Evolutionary conservation across 2,797 vertebrate genomes (phyloP).

Genomic region (Aplochiton taeniatus): DNA sequence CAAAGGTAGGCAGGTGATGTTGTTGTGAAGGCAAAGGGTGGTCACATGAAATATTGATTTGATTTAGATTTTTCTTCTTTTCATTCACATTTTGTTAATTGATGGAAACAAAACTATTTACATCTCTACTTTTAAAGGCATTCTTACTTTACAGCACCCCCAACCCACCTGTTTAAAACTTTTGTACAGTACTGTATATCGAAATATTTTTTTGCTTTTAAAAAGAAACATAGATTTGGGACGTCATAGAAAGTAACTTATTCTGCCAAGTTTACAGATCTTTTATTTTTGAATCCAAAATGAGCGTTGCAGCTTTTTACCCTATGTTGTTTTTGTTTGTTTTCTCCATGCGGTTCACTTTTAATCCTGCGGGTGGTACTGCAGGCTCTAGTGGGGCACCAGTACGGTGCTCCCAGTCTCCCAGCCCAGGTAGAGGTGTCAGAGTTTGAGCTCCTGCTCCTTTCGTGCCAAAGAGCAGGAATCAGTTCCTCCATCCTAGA

Average conservation of each 20-base stretch:
- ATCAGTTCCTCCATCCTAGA: constrained; percentile 66
- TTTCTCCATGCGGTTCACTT: constrained; percentile 20
- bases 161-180: no score
- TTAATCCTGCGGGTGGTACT: constrained; percentile 49
- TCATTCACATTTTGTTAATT: no score
- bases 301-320: constrained; percentile 50
- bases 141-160: no score
- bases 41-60: no score
- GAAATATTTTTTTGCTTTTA: background rate
- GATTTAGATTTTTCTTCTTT: no score
- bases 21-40: no score
- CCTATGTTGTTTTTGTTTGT: background rate
- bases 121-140: no score
- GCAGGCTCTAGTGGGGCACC: constrained; percentile 77
- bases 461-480: constrained; percentile 62
- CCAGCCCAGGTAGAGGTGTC: constrained; percentile 72
- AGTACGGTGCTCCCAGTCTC: constrained; percentile 69
- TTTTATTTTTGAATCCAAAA: constrained; percentile 8
- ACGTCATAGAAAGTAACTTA: background rate
- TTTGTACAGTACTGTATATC: no score
- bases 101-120: no score
- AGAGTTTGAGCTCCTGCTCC: constrained; percentile 75
- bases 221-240: background rate
- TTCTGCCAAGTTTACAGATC: background rate
- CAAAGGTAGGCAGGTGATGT: no score